A percentile compares a stretch with the other conserved stretches of the same genome.
phyloP scores from a whole-genome alignment of 2,888 invertebrate genomes.

The Embidobia sp. region DNA sequence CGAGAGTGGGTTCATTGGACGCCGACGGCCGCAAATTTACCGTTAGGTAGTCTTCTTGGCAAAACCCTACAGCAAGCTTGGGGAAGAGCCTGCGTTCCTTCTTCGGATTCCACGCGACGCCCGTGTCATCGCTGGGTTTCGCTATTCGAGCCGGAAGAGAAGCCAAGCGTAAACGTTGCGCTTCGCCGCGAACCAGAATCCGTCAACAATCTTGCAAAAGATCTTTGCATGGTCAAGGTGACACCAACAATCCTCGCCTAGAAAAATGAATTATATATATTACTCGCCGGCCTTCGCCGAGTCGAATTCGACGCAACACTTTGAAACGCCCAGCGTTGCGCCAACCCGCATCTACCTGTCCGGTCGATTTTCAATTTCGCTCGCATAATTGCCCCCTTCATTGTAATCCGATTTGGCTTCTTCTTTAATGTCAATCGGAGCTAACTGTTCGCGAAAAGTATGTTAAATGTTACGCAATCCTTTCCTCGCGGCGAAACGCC shows the following conservation, averaged over 20 bases:
- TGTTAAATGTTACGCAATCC: too few relatives aligned
- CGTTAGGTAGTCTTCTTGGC: constrained; percentile 80
- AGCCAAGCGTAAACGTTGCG: constrained; percentile 66
- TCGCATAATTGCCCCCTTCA: too few relatives aligned
- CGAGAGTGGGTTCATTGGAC: constrained; percentile 82
- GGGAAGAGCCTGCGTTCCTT: constrained; percentile 66
- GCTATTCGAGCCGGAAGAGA: constrained; percentile 69
- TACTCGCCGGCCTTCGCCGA: neutral
- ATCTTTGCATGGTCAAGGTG: constrained; percentile 63
- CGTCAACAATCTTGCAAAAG: constrained; percentile 63
- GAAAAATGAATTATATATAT: constrained; percentile 15
- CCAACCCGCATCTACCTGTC: too few relatives aligned
- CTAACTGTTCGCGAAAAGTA: too few relatives aligned
- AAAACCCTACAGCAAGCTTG: constrained; percentile 76
- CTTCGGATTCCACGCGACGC: constrained; percentile 68
- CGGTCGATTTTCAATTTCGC: too few relatives aligned
- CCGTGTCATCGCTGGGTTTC: constrained; percentile 67
- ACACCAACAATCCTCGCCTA: constrained; percentile 35
- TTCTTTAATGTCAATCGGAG: neutral
- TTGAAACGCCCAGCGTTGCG: too few relatives aligned
- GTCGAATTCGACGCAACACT: neutral
- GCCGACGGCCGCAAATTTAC: constrained; percentile 81
- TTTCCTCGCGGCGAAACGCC: too few relatives aligned
- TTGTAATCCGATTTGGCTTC: too few relatives aligned
- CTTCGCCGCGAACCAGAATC: constrained; percentile 64